Evolutionary conservation across 2,888 invertebrate species (phyloP).

Genomic region (Chromoteleia sp.): DNA sequence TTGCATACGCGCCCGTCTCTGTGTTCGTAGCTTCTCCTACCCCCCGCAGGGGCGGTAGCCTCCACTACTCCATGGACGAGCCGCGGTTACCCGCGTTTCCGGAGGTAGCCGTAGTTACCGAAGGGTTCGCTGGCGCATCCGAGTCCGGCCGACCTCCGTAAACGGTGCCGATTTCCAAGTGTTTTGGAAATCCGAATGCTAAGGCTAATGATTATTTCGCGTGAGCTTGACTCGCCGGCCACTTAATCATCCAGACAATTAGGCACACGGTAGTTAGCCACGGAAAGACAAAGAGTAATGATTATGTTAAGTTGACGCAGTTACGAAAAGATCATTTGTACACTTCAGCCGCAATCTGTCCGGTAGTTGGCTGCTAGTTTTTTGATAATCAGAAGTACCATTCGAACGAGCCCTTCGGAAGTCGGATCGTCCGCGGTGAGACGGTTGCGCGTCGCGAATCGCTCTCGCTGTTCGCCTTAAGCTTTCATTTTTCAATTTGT

Average conservation of each 20-base stretch:
- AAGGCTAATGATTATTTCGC: conserved; percentile 56
- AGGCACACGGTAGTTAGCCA: conserved; percentile 59
- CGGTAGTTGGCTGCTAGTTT: conserved; percentile 32
- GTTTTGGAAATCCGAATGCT: conserved; percentile 55
- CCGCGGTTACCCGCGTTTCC: conserved; percentile 35
- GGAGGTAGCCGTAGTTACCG: conserved; percentile 65
- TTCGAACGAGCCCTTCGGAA: no score
- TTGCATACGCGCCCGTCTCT: conserved; percentile 59
- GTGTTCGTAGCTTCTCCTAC: conserved; percentile 67
- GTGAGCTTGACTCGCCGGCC: conserved; percentile 22
- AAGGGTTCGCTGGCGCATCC: conserved; percentile 34
- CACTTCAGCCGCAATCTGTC: conserved; percentile 15
- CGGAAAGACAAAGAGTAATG: conserved; percentile 63
- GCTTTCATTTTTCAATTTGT: conserved; percentile 27
- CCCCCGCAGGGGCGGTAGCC: conserved; percentile 81
- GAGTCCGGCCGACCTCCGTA: conserved; percentile 20
- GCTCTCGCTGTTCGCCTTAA: not conserved
- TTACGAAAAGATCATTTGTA: conserved; percentile 49
- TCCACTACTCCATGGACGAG: conserved; percentile 61
- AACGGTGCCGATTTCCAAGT: conserved; percentile 41
- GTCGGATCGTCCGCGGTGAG: not conserved
- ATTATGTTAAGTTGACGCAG: conserved; percentile 61
- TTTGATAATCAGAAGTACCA: conserved; percentile 23
- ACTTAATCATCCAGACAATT: conserved; percentile 66
- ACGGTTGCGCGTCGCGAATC: conserved; percentile 22